Evolutionary conservation across 2,888 invertebrate species (phyloP), one percentile per base, ranked within the genome.

Genomic region (Orthosia cruda): DNA sequence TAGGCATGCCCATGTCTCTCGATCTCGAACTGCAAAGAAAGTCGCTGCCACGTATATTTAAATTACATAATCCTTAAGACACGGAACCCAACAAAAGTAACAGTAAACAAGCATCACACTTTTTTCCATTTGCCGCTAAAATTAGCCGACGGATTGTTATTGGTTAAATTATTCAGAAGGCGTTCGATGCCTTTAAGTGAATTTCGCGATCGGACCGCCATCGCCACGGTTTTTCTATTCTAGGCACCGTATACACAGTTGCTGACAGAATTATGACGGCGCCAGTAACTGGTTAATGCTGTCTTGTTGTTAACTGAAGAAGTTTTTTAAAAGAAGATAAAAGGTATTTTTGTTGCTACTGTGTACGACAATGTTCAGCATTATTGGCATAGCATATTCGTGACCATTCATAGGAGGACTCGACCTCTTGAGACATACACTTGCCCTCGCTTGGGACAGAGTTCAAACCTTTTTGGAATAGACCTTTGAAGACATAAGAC

Each of bases 181-280:
- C 96, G 96, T 96, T 92, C 94, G 93, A 92, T 90, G 92, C 88
- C 93, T 94, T 92, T 96, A 96, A 96, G 96, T 96, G 96, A 96
- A 96, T 96, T 96, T 95, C 87, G 88, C 93, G 93, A 96, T 95
- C 95, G 79, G 94, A 88, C 93, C 92, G 52, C 9, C 40, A 40
- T 40, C 40, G 40, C 71, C 76, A 54, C 84, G 67, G 78, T 74
- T 84, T 83, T 80, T 80, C 83, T 73, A 84, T 83, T 85, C 84
- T 70, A 79, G 69, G 76, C 86, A 81, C 68, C 83, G 81, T 54
- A 84, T 84, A 81, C 74, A 74, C 78, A 74, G 82, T 71, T 71
- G 61, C 65, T 69, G 49, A 69, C 57, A 23, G 74, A 74, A 79
- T 81, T 79, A 74, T 79, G 78, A 63, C 55, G 52, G 15, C 23